A percentile compares a stretch with the other conserved stretches of the same genome.
phyloP scores from a whole-genome alignment of 2,113 vertebrate species.

The Carettochelys insculpta region DNA sequence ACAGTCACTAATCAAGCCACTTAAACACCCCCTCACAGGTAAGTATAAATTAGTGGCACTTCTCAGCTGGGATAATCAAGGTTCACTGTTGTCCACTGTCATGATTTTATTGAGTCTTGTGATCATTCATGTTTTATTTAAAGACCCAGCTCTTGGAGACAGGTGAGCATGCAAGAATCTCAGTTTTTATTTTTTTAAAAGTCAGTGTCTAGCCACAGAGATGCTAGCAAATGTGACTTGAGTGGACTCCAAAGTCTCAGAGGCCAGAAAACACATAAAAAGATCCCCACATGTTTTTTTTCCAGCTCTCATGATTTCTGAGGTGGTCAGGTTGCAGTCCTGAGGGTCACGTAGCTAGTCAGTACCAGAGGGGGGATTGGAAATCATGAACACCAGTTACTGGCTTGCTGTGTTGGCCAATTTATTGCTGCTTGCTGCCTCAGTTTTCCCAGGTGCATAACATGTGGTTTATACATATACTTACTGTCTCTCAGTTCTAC shows the following conservation, averaged over 20 bases:
- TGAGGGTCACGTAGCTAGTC: not conserved
- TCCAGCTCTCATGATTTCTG: not conserved
- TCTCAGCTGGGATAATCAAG: constrained; percentile 3
- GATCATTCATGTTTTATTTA: not conserved
- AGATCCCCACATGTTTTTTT: not conserved
- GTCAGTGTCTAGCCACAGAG: not conserved
- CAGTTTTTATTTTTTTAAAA: not conserved
- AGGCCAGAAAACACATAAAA: not conserved
- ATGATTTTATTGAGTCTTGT: too few relatives aligned
- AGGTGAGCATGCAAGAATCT: not conserved
- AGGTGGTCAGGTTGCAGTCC: not conserved
- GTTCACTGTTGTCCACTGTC: not conserved
- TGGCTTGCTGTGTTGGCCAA: not conserved
- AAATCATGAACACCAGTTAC: constrained; percentile 21
- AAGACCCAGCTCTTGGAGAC: not conserved
- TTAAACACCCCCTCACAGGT: not conserved
- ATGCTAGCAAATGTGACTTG: not conserved
- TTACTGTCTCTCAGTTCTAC: not conserved
- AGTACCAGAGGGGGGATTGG: not conserved
- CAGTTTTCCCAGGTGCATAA: constrained; percentile 7
- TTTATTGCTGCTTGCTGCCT: constrained; percentile 17
- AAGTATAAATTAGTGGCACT: not conserved
- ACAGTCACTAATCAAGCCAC: not conserved
- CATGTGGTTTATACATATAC: not conserved
- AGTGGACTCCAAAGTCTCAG: rapidly evolving